Evolutionary conservation across 2,888 invertebrate species (phyloP).

Genomic region (Melieria crassipennis): DNA sequence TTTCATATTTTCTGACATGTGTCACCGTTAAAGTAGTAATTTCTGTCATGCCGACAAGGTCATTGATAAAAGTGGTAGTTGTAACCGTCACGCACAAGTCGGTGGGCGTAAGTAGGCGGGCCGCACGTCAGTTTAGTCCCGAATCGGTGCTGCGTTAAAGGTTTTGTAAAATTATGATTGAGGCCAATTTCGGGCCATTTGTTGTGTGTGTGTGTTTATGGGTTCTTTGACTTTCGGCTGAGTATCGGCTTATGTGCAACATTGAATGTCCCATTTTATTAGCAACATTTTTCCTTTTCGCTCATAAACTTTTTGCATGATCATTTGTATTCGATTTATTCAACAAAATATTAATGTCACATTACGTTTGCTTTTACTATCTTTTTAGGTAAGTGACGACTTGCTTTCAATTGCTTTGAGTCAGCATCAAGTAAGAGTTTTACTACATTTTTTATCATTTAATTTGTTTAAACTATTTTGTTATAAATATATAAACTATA

Average conservation of each 20-base stretch:
- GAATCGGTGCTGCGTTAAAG: neutral
- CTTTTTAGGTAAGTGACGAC: slow-evolving; percentile 61
- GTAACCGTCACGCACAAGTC: neutral
- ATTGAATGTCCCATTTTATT: neutral
- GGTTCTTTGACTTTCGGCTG: neutral
- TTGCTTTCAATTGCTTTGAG: slow-evolving; percentile 60
- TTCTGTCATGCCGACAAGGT: slow-evolving; percentile 6
- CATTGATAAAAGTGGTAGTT: neutral
- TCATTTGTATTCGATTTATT: slow-evolving; percentile 9
- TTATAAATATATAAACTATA: neutral
- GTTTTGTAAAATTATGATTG: neutral
- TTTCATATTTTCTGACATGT: slow-evolving; percentile 30
- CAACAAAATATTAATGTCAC: slow-evolving; percentile 13
- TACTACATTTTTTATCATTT: slow-evolving; percentile 37
- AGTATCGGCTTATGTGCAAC: neutral
- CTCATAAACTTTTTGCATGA: neutral
- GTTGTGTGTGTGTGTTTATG: neutral
- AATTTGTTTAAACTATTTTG: neutral
- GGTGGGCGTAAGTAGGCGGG: neutral
- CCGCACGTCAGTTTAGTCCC: neutral
- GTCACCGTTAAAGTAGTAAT: slow-evolving; percentile 34
- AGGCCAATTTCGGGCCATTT: neutral
- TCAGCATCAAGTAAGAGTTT: slow-evolving; percentile 59
- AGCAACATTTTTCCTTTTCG: neutral
- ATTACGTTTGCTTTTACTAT: slow-evolving; percentile 23